Evolutionary conservation across 2,888 invertebrate genomes (phyloP).

Genomic region (Strigamia transsilvanica): DNA sequence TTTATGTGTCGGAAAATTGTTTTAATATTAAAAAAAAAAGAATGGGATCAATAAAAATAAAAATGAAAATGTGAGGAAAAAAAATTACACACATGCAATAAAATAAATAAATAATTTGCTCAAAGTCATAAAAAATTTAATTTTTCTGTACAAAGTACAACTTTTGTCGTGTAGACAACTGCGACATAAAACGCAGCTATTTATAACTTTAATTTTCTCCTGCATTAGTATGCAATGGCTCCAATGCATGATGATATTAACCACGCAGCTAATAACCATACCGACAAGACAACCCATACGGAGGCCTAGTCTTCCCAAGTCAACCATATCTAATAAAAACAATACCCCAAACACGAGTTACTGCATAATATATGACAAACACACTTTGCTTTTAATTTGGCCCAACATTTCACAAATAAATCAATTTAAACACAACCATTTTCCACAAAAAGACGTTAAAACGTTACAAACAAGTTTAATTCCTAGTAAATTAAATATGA

Average conservation of each 20-base stretch:
- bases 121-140: slow-evolving; percentile 24
- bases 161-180: background rate
- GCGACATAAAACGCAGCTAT: slow-evolving; percentile 1
- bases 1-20: slow-evolving; percentile 27
- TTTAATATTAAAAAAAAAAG: slow-evolving; percentile 2
- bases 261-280: slow-evolving; percentile 42
- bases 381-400: background rate
- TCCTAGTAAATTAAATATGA: background rate
- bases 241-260: slow-evolving; percentile 28
- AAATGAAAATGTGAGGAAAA: background rate
- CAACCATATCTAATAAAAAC: slow-evolving; percentile 28
- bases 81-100: background rate
- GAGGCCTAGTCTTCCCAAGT: slow-evolving; percentile 10
- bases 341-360: background rate
- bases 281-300: background rate
- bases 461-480: background rate
- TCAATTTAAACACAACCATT: background rate
- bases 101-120: slow-evolving; percentile 28
- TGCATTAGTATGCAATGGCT: slow-evolving; percentile 42
- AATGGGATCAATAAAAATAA: slow-evolving; percentile 14
- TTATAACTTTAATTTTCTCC: slow-evolving; percentile 36
- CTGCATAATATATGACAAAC: slow-evolving; percentile 19
- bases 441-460: background rate
- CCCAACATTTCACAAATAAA: background rate
- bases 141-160: background rate